These are phyloP conservation scores for Bambusicola thoracicus DNA, from an alignment of 2,113 vertebrate genomes.

Conservation along the genomic window DNA sequence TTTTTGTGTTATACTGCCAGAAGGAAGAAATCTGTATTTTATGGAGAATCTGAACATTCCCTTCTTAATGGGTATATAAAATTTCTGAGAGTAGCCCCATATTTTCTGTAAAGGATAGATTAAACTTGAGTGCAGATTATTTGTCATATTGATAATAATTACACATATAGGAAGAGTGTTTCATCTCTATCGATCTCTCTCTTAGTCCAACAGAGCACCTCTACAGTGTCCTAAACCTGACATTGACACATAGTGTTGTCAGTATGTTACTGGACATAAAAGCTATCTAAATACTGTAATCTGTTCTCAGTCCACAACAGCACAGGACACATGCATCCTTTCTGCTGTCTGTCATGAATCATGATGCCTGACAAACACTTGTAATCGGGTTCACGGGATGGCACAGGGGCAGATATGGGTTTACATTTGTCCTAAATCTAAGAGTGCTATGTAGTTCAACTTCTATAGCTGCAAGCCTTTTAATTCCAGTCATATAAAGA, in stretches of 20 bases:
- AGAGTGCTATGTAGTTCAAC: background rate
- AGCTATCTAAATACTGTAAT: conserved; percentile 49
- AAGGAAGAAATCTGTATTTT: background rate
- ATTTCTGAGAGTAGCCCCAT: background rate
- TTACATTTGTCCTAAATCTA: background rate
- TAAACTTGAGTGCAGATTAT: background rate
- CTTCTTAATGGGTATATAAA: background rate
- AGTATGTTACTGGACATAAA: conserved; percentile 23
- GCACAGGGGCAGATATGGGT: background rate
- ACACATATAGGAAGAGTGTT: background rate
- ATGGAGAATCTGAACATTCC: background rate
- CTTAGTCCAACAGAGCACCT: background rate
- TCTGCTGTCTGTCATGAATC: conserved; percentile 38
- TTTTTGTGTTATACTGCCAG: background rate
- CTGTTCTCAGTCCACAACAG: conserved; percentile 37
- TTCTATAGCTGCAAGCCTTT: background rate
- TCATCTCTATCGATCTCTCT: background rate
- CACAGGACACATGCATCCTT: background rate
- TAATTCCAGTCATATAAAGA: background rate
- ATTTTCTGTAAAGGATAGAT: background rate
- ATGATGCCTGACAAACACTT: background rate
- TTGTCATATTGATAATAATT: background rate
- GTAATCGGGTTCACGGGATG: background rate
- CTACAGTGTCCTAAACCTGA: conserved; percentile 4
- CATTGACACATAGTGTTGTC: background rate